These are phyloP conservation scores for Lydus trimaculatus DNA, from an alignment of 2,888 invertebrate species.

Conservation along the genomic window DNA sequence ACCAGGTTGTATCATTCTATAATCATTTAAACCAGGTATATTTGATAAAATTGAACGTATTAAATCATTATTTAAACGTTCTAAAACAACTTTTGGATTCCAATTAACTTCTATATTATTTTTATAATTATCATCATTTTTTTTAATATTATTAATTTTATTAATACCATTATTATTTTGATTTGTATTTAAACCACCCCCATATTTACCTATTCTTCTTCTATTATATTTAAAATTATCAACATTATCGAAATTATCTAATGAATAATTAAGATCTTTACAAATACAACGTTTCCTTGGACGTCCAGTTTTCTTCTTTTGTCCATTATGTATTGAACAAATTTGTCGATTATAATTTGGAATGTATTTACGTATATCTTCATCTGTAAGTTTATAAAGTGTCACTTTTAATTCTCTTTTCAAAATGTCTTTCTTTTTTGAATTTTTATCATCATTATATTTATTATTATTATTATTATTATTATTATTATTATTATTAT, in stretches of 20 bases:
- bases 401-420: slow-evolving; percentile 23
- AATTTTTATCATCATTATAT: neutral
- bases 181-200: neutral
- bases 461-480: neutral
- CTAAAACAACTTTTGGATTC: slow-evolving; percentile 26
- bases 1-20: slow-evolving; percentile 68
- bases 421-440: neutral
- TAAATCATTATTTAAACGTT: slow-evolving; percentile 38
- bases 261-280: neutral
- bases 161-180: neutral
- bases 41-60: slow-evolving; percentile 58
- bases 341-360: slow-evolving; percentile 13
- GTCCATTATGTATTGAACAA: slow-evolving; percentile 12
- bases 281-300: slow-evolving; percentile 19
- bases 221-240: neutral
- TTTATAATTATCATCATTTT: neutral
- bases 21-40: slow-evolving; percentile 66
- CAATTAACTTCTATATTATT: slow-evolving; percentile 15
- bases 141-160: neutral
- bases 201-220: neutral
- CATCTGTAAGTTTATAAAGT: slow-evolving; percentile 20
- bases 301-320: slow-evolving; percentile 12
- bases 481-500: neutral
- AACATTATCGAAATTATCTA: neutral
- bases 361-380: slow-evolving; percentile 26